Conservation (phyloP, 2,888 invertebrate genomes). For the Parasteatoda lunata region DNA sequence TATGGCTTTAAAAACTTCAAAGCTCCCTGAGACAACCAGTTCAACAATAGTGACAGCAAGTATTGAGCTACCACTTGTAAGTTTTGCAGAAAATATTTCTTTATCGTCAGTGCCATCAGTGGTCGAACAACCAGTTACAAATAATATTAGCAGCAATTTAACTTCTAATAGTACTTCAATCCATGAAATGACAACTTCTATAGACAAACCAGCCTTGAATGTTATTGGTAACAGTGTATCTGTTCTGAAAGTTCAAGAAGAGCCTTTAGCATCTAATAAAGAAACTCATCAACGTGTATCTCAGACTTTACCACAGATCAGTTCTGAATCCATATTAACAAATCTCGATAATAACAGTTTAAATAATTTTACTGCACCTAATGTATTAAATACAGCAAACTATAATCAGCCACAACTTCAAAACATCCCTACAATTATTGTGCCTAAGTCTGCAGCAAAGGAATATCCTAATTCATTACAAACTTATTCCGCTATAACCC, state of each 20-base stretch:
- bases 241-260: background rate
- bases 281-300: background rate
- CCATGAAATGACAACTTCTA: no score
- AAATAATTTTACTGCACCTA: slow-evolving; percentile 11
- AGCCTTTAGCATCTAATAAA: slow-evolving; percentile 1
- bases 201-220: background rate
- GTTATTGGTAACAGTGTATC: background rate
- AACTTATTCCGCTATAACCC: background rate
- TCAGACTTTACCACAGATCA: slow-evolving; percentile 14
- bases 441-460: background rate
- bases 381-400: background rate
- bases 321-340: slow-evolving; percentile 17
- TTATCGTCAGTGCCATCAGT: no score
- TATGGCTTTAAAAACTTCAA: no score
- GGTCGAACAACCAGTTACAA: no score
- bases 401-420: slow-evolving; percentile 1
- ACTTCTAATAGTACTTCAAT: no score
- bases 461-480: slow-evolving; percentile 23
- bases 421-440: background rate
- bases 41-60: no score
- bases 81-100: no score
- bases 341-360: slow-evolving; percentile 22
- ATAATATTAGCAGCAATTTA: no score
- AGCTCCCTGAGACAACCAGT: no score
- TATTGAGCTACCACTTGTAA: no score